Conservation (phyloP, 2,113 vertebrate species). For the rat (Rattus norvegicus) region GRCr8 NC_086022.1:30416501-30417000, state of each 20-base stretch:
- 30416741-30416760: neutral
- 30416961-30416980: neutral
- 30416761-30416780: neutral
- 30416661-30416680: too few relatives aligned
- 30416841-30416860: neutral
- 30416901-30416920: constrained; percentile 1
- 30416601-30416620: too few relatives aligned
- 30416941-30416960: neutral
- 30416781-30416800: neutral
- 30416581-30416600: too few relatives aligned
- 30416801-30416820: neutral
- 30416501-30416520: constrained; percentile 3
- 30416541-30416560: neutral
- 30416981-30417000: constrained; percentile 10
- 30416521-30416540: neutral
- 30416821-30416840: neutral
- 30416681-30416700: too few relatives aligned
- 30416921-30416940: neutral
- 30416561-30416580: neutral
- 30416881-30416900: constrained; percentile 31
- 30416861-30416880: constrained; percentile 25
- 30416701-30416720: neutral
- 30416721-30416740: neutral
- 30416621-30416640: too few relatives aligned
- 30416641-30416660: too few relatives aligned